Evolutionary conservation across 2,797 vertebrate species (phyloP), one percentile per base, ranked within the genome.

Genomic region (Zalophus californianus): DNA sequence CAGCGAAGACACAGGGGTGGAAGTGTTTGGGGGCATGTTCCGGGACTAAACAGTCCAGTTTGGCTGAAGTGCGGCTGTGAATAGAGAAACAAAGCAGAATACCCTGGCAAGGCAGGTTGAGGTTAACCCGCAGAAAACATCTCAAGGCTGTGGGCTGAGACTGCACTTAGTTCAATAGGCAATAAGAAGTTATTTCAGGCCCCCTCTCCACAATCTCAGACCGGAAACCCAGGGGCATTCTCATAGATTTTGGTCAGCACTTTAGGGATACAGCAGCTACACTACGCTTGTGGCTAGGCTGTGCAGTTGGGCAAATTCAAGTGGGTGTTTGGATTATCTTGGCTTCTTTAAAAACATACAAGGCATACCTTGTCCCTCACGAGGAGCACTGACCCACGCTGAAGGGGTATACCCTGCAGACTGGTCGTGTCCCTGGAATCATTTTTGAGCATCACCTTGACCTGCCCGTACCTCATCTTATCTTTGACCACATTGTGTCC

Each of bases 361-460:
- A 50, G 60, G 27, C 13, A 73, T 35, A 83, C 8, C 35, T 64
- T 90, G 35, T 92, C 58, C 50, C 25, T 78, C 41, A 91, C 64
- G 29, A 84, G 78, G 29, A 25, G 16, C 41, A 62, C 64, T 89
- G 35, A 87, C 32, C 60, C 23, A 13, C 20, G 44, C 35, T 27
- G 52, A 80, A 92, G 8, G 15, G 9, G 2, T 86, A 9, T 41
- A 66, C 38, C 9, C n/a, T 38, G 50, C 58, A 92, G 56, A 23
- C 3, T 6, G 13, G 5, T 38, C 64, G 12, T 77, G 41, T 35
- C 27, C 52, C 66, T 77, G 35, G 60, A 77, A 90, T 83, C 35
- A 86, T 77, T 62, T 94, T 58, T 52, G 86, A 91, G 60, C 64
- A 56, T 41, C 50, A 66, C 8, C 68, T 91, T 96, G n/a, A 75